These are phyloP conservation scores for Chaetodon auriga DNA, from an alignment of 2,113 vertebrate genomes.

Conservation along the genomic window DNA sequence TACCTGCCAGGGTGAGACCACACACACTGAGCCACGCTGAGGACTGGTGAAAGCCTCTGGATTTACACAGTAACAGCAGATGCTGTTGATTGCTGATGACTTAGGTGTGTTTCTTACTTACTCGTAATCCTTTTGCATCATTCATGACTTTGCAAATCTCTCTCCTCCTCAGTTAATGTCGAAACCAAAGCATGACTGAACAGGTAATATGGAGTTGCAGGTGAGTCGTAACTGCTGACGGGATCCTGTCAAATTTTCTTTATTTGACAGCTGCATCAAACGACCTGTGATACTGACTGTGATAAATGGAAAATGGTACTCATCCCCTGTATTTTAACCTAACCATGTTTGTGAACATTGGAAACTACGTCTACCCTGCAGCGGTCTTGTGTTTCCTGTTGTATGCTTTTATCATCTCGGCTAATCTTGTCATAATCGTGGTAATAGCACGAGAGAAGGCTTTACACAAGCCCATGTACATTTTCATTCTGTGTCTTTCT, in stretches of 20 bases:
- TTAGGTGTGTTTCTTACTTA: background rate
- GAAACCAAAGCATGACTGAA: background rate
- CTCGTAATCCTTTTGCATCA: background rate
- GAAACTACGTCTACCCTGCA: slow-evolving; percentile 46
- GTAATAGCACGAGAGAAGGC: slow-evolving; percentile 52
- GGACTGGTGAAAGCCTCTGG: background rate
- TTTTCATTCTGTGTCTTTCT: slow-evolving; percentile 80
- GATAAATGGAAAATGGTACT: slow-evolving; percentile 61
- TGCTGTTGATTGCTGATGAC: no score
- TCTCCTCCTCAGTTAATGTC: background rate
- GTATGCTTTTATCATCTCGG: slow-evolving; percentile 46
- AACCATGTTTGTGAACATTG: slow-evolving; percentile 63
- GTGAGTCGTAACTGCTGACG: background rate
- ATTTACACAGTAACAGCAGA: background rate
- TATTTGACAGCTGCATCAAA: background rate
- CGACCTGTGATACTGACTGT: background rate
- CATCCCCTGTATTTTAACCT: slow-evolving; percentile 60
- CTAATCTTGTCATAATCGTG: slow-evolving; percentile 63
- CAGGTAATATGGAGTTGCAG: background rate
- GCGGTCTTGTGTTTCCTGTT: slow-evolving; percentile 54
- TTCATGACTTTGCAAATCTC: background rate
- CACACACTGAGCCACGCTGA: background rate
- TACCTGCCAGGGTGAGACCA: background rate
- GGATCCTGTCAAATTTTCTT: background rate
- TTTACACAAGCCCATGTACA: slow-evolving; percentile 82